These are phyloP conservation scores for Leptopilina boulardi DNA, from an alignment of 1,140 invertebrate genomes.

Conservation along the genomic window DNA sequence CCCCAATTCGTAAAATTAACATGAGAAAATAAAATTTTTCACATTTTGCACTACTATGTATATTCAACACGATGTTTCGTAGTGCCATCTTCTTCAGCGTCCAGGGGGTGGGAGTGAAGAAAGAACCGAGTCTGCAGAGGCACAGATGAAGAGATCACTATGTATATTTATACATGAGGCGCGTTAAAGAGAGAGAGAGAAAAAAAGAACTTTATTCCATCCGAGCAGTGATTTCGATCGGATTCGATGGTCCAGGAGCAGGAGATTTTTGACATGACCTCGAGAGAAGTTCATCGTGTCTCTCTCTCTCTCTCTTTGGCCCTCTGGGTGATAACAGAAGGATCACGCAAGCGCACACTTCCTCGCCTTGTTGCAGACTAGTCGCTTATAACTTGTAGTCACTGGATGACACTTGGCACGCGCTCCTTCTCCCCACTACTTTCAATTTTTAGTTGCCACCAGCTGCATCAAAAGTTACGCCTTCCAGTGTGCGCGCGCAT, in stretches of 20 bases:
- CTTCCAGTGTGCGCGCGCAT: conserved; percentile 5
- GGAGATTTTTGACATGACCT: conserved; percentile 45
- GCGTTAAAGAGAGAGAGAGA: conserved; percentile 12
- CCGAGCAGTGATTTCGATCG: conserved; percentile 31
- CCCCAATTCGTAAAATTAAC: too few species aligned
- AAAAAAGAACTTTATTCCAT: not conserved
- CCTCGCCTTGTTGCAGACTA: conserved; percentile 69
- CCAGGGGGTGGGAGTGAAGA: too few species aligned
- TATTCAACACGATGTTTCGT: too few species aligned
- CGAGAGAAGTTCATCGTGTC: conserved; percentile 37
- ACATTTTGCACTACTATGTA: too few species aligned
- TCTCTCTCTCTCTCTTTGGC: conserved; percentile 36
- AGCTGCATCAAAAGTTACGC: not conserved
- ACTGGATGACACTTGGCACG: conserved; percentile 41
- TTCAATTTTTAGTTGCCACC: conserved; percentile 12
- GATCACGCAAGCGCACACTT: conserved; percentile 70
- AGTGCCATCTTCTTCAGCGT: too few species aligned
- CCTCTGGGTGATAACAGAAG: conserved; percentile 46
- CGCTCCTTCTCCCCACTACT: conserved; percentile 28
- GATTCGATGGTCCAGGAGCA: conserved; percentile 33
- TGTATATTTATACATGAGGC: conserved; percentile 34
- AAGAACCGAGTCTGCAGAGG: too few species aligned
- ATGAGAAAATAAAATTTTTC: too few species aligned
- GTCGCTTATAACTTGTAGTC: conserved; percentile 50
- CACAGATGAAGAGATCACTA: too few species aligned